These are phyloP conservation scores for Agapostemon virescens DNA, from an alignment of 2,888 invertebrate genomes.

Conservation along the genomic window DNA sequence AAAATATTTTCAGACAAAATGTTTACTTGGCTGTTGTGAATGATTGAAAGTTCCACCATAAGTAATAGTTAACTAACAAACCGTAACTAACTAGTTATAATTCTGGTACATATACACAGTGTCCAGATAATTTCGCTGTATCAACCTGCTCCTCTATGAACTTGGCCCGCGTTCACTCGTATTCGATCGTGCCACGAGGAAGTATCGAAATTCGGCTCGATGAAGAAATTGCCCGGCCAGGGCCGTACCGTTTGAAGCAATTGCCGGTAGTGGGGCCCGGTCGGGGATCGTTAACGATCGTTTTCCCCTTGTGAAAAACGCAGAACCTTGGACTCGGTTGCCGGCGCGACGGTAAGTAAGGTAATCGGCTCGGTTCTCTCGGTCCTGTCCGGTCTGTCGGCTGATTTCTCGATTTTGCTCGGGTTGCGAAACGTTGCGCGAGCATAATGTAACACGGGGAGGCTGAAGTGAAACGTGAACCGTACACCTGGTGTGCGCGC, in stretches of 20 bases:
- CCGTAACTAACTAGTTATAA: too few relatives aligned
- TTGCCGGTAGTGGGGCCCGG: constrained; percentile 42
- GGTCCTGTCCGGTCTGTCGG: background rate
- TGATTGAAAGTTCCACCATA: too few relatives aligned
- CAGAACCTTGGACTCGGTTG: constrained; percentile 33
- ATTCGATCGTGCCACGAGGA: background rate
- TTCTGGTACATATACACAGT: too few relatives aligned
- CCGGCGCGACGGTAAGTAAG: too few relatives aligned
- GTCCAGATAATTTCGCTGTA: background rate
- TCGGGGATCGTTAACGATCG: constrained; percentile 53
- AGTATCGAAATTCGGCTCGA: constrained; percentile 26
- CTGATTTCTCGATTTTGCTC: constrained; percentile 53
- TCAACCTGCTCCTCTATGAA: background rate
- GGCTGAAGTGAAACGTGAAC: constrained; percentile 31
- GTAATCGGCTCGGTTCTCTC: background rate
- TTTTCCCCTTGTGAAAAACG: constrained; percentile 60
- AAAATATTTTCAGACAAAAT: too few relatives aligned
- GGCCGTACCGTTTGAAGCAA: constrained; percentile 57
- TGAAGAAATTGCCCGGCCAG: constrained; percentile 51
- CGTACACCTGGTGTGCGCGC: background rate
- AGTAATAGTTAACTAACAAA: too few relatives aligned
- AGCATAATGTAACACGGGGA: constrained; percentile 38
- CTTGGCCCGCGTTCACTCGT: background rate
- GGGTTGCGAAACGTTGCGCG: constrained; percentile 56
- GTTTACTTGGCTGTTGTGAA: too few relatives aligned